Conservation (phyloP, 1,140 invertebrate genomes). For the Stenopsyche tienmushanensis region DNA sequence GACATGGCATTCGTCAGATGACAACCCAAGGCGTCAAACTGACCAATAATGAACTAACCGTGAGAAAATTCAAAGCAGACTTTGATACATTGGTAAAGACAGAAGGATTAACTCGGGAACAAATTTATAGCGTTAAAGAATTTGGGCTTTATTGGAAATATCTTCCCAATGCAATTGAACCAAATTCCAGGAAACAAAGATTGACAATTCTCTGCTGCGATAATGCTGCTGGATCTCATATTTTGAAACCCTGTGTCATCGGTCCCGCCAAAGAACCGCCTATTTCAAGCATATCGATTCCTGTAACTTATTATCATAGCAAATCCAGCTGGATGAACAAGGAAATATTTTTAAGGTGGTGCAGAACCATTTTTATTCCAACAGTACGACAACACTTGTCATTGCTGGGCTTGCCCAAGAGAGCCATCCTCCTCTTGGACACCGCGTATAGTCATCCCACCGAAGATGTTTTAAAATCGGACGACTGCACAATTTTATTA, state of each 20-base stretch:
- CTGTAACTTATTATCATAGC: not conserved
- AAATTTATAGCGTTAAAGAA: constrained; percentile 48
- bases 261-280: constrained; percentile 45
- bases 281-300: constrained; percentile 41
- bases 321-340: not conserved
- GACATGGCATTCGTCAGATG: constrained; percentile 24
- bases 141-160: constrained; percentile 44
- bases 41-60: not conserved
- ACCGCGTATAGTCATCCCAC: not conserved
- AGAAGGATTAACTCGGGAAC: constrained; percentile 40
- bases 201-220: constrained; percentile 47
- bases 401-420: not conserved
- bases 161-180: constrained; percentile 43
- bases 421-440: not conserved
- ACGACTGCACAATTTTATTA: not conserved
- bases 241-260: constrained; percentile 45
- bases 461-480: not conserved
- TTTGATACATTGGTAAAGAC: constrained; percentile 35
- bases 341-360: constrained; percentile 1
- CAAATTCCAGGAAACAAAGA: constrained; percentile 46
- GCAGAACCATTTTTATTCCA: not conserved
- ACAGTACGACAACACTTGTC: not conserved
- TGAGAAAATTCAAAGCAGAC: constrained; percentile 1
- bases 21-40: constrained; percentile 5
- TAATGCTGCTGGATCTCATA: constrained; percentile 46